Evolutionary conservation across 2,113 vertebrate species (phyloP), one percentile per base, ranked within the genome.

Genomic region (Merops nubicus): DNA sequence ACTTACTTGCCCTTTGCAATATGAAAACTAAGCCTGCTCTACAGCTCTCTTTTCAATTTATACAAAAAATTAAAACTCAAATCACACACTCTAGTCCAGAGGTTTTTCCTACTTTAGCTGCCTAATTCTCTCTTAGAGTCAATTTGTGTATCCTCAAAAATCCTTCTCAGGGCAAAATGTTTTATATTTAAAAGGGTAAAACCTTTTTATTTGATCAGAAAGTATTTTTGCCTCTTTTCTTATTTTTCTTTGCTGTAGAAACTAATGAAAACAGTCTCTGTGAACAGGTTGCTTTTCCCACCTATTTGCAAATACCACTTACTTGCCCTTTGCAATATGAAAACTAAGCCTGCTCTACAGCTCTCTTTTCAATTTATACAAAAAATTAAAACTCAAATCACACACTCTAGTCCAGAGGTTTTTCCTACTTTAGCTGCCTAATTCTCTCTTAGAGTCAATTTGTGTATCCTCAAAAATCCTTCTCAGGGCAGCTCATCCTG

Each of bases 371-470:
- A 85, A 84, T 88, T 82, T 70, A 72, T 45, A 89, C 16, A 47
- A 64, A 47, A 47, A 47, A 47, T 47, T 18, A 47, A 16, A 92
- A 81, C 57, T 91, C 65, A 81, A 84, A 89, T 75, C 53, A 89
- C 63, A 72, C 88, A 83, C 57, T 91, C 76, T 36, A 76, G 18
- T 79, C 65, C 36, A 48, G 82, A 87, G 62, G 23, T 85, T 94
- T 91, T 91, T 75, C 62, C 70, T 68, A 9, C 85, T 93, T 90
- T 68, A 91, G 45, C 82, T 88, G 88, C 65, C 94, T 94, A 91
- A 91, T 75, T 94, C 82, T 53, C 77, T 91, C 85, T 91, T 85
- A 95, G 29, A 91, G 69, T 88, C 81, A 91, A 85, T 63, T 93
- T 8, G 0, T 38, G n/a, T 91, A 96, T 88, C 73, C 87, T 54